phyloP scores from a whole-genome alignment of 2,888 invertebrate genomes.

The Chelonus formosanus region DNA sequence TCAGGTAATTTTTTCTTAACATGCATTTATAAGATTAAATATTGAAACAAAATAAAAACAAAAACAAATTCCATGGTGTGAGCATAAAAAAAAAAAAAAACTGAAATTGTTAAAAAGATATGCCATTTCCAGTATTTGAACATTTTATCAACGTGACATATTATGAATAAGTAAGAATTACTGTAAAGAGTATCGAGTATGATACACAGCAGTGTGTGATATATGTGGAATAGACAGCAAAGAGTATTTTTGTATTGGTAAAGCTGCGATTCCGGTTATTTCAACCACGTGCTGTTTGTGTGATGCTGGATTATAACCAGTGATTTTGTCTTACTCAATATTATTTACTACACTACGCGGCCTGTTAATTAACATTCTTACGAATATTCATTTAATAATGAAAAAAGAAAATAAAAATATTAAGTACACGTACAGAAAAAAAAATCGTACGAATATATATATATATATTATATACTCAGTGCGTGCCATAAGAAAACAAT shows the following conservation, averaged over 20 bases:
- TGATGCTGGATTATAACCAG: neutral
- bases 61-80: slow-evolving; percentile 4
- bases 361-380: slow-evolving; percentile 10
- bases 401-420: too few species aligned
- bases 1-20: too few species aligned
- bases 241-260: slow-evolving; percentile 35
- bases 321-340: neutral
- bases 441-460: too few species aligned
- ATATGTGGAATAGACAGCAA: slow-evolving; percentile 14
- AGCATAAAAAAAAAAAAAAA: slow-evolving; percentile 19
- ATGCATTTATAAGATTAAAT: slow-evolving; percentile 2
- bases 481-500: slow-evolving; percentile 28
- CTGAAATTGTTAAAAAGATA: slow-evolving; percentile 8
- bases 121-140: slow-evolving; percentile 31
- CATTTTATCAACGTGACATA: slow-evolving; percentile 3
- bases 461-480: slow-evolving; percentile 17
- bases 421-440: too few species aligned
- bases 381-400: neutral
- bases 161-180: slow-evolving; percentile 19
- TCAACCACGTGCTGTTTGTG: slow-evolving; percentile 7
- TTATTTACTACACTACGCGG: slow-evolving; percentile 9
- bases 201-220: slow-evolving; percentile 16
- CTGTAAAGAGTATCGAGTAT: neutral
- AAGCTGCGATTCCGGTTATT: slow-evolving; percentile 31
- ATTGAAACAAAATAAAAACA: slow-evolving; percentile 6